phyloP scores from a whole-genome alignment of 1,140 invertebrate species.

The Drosophila neocordata region DNA sequence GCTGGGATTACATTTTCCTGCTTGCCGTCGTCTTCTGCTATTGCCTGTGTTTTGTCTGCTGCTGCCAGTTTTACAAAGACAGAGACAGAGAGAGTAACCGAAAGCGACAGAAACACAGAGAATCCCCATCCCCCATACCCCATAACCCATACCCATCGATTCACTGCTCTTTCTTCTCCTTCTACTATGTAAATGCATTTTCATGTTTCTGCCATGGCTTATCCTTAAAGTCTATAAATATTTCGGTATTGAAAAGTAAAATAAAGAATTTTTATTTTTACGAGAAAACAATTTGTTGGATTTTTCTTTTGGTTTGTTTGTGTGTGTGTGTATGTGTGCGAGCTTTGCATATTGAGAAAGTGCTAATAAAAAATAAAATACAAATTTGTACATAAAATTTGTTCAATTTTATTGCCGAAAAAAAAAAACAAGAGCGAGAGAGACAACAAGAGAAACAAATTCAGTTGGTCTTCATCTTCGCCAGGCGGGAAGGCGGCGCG shows the following conservation, averaged over 20 bases:
- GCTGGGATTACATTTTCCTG: conserved; percentile 81
- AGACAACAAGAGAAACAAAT: neutral
- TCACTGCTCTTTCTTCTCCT: conserved; percentile 1
- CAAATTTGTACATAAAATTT: conserved; percentile 77
- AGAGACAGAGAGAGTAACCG: neutral
- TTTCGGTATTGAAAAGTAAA: conserved; percentile 67
- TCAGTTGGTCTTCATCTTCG: neutral
- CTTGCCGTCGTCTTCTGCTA: conserved; percentile 58
- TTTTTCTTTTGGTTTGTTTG: conserved; percentile 15
- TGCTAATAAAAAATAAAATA: conserved; percentile 80
- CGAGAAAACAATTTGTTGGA: conserved; percentile 61
- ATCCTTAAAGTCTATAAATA: conserved; percentile 81
- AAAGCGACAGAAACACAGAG: conserved; percentile 27
- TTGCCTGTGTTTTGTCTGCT: conserved; percentile 43
- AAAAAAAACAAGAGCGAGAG: conserved; percentile 28
- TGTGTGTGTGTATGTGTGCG: conserved; percentile 34
- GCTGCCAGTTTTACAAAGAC: neutral
- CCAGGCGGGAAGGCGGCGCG: neutral
- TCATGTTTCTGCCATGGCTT: conserved; percentile 71
- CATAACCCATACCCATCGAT: too few species aligned
- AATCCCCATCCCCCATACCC: neutral
- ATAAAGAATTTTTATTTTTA: conserved; percentile 65
- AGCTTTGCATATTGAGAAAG: conserved; percentile 65
- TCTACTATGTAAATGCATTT: conserved; percentile 78
- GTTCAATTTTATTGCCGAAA: conserved; percentile 62